Evolutionary conservation across 1,140 invertebrate species (phyloP).

Genomic region (Caenorhabditis briggsae): DNA sequence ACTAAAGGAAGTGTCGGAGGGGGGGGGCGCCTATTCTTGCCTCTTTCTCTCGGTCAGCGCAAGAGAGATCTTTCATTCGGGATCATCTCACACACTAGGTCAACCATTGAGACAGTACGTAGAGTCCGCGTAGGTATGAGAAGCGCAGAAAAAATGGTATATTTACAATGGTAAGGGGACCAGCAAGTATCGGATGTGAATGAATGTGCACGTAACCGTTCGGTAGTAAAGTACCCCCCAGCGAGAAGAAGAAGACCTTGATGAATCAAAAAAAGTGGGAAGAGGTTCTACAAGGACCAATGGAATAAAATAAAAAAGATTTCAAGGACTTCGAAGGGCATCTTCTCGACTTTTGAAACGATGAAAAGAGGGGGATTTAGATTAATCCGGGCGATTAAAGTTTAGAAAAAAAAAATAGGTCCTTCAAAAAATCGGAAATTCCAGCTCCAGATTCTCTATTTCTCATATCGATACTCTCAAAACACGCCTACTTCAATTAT

Average conservation of each 20-base stretch:
- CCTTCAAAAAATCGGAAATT: too few relatives aligned
- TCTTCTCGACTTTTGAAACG: neutral
- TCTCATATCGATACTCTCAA: too few relatives aligned
- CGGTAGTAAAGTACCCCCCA: constrained; percentile 16
- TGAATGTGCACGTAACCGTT: neutral
- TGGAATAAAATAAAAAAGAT: neutral
- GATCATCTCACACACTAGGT: constrained; percentile 54
- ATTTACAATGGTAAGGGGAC: constrained; percentile 46
- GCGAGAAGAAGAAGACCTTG: neutral
- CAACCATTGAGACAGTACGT: constrained; percentile 12
- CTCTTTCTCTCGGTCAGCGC: constrained; percentile 24
- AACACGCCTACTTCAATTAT: too few relatives aligned
- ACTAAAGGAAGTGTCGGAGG: constrained; percentile 41
- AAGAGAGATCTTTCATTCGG: constrained; percentile 47
- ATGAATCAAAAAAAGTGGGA: neutral
- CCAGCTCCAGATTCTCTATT: too few relatives aligned
- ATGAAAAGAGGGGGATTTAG: neutral
- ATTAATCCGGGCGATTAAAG: neutral
- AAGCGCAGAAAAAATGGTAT: constrained; percentile 33
- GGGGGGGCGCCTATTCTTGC: constrained; percentile 18
- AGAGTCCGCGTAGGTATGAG: neutral
- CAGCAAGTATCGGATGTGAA: constrained; percentile 7
- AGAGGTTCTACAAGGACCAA: neutral
- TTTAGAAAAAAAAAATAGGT: too few relatives aligned
- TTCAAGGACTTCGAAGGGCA: constrained; percentile 7